These are phyloP conservation scores for Plecturocebus donacophilus DNA, from an alignment of 2,113 vertebrate species.

Conservation along the genomic window DNA sequence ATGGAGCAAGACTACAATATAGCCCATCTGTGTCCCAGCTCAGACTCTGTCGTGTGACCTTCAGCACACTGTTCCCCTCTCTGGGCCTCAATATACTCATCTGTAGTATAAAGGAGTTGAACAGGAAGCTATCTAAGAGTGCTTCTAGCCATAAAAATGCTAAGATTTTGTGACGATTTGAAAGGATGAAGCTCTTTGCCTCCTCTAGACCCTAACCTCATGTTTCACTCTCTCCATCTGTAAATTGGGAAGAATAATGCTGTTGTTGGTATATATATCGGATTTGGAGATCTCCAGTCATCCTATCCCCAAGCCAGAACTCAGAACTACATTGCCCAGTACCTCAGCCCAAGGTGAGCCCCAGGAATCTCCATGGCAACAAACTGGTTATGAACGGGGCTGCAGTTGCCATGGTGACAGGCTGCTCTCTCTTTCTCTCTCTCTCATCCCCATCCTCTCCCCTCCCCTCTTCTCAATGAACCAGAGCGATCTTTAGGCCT, in stretches of 20 bases:
- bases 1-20: not conserved
- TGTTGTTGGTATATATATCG: not conserved
- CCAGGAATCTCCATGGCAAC: conserved; percentile 82
- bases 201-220: not conserved
- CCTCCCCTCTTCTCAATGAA: conserved; percentile 76
- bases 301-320: not conserved
- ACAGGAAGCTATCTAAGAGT: not conserved
- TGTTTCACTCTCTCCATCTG: conserved; percentile 46
- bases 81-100: not conserved
- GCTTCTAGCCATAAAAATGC: not conserved
- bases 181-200: not conserved
- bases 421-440: conserved; percentile 36
- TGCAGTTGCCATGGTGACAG: conserved; percentile 78
- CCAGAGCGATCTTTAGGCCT: conserved; percentile 55
- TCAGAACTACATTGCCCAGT: conserved; percentile 67
- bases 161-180: not conserved
- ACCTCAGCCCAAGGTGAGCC: conserved; percentile 80
- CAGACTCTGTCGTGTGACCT: not conserved
- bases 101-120: not conserved
- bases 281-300: conserved; percentile 10
- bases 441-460: conserved; percentile 19
- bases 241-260: conserved; percentile 45
- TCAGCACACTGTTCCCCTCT: not conserved
- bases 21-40: not conserved
- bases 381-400: conserved; percentile 82